A percentile compares a stretch with the other conserved stretches of the same genome.
Conservation (phyloP, 2,113 vertebrate species). For the Diphyllodes magnificus region DNA sequence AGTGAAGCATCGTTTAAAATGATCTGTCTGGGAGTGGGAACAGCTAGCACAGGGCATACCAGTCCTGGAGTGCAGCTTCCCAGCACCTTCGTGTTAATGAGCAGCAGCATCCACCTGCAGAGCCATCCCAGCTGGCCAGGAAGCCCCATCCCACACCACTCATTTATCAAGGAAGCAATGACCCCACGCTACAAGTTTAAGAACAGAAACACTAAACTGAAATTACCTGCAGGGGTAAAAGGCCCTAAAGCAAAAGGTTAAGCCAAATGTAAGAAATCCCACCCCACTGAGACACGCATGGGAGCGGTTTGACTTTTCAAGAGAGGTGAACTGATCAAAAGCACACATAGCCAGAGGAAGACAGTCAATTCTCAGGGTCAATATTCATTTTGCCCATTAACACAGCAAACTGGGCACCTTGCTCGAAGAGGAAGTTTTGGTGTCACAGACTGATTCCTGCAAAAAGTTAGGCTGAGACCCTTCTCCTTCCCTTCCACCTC, state of each 20-base stretch:
- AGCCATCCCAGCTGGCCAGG: neutral
- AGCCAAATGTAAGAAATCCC: neutral
- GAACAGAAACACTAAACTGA: neutral
- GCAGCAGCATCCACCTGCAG: neutral
- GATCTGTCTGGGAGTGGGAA: neutral
- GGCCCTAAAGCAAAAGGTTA: neutral
- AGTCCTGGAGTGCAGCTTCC: neutral
- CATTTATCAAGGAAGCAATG: neutral
- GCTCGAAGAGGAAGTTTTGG: neutral
- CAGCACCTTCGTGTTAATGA: neutral
- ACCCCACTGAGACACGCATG: fast-evolving
- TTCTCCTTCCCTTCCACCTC: neutral
- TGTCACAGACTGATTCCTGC: neutral
- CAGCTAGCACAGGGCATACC: neutral
- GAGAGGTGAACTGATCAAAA: neutral
- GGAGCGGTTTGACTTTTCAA: neutral
- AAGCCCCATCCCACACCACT: neutral
- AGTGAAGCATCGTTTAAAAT: neutral
- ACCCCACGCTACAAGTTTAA: fast-evolving
- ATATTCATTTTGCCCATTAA: neutral
- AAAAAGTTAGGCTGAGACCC: neutral
- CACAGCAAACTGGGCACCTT: fast-evolving
- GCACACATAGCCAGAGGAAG: neutral
- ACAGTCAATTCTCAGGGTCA: neutral
- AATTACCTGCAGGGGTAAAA: neutral